Evolutionary conservation across 1,140 invertebrate genomes (phyloP), one percentile per base, ranked within the genome.

Genomic region (Callitettix versicolor): DNA sequence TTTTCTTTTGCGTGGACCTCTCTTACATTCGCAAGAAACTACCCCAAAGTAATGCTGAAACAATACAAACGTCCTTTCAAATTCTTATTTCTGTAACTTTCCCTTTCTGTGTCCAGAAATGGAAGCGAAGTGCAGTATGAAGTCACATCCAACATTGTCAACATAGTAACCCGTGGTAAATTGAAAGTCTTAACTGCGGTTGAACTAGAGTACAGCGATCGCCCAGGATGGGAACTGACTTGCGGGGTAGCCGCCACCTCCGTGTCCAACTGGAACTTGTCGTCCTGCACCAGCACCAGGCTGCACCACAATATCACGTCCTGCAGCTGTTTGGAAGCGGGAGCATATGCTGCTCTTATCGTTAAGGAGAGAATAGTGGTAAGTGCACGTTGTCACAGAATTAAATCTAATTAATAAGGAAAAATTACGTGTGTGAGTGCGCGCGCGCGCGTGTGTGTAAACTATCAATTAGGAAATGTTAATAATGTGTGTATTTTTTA

Each of bases 121-220:
- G 78, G 78, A 3, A 74, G 70, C 15, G 81, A 83, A 63, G 67
- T 81, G 41, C 79, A 83, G 63, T 83, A 82, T 65, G 76, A 77
- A 57, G 70, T 83, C 15, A 76, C 79, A 56, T 84, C 81, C 1
- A 73, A 76, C 55, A 68, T 83, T 12, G 71, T 81, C 18, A 72
- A 71, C 15, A 72, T 80, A 1, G 38, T 50, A 47, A 49, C 47
- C 24, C 53, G 44, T 0, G 56, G 51, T n/a, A 54, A 41, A 6
- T 47, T 60, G 26, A 49, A 36, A 68, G 69, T 60, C 64, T 63
- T 40, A 64, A 66, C 6, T 65, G 69, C 55, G 65, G 68, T 53
- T 64, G 68, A 50, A 61, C 63, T 50, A 4, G 53, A 48, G 44
- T 53, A 57, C 0, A 36, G 49, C 2, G 52, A 51, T 3, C 33